A percentile compares a stretch with the other conserved stretches of the same genome.
Conservation (phyloP, 2,797 vertebrate species). For the Gephyroberyx darwinii region DNA sequence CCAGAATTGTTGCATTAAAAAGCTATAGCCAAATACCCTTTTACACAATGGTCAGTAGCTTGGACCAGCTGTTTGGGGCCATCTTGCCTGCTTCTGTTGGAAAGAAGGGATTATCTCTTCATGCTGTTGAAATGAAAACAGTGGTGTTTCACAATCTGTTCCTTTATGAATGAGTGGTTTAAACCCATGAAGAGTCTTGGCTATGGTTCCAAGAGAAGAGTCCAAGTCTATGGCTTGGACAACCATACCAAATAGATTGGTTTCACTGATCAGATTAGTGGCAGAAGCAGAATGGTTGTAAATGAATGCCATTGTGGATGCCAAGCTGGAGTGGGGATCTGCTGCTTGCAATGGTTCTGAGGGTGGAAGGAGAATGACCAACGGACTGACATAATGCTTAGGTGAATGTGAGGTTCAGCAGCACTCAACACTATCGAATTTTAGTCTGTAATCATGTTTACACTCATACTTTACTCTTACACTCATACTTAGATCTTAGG, state of each 20-base stretch:
- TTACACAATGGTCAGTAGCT: constrained; percentile 52
- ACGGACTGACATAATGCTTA: constrained; percentile 43
- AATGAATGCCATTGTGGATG: constrained; percentile 75
- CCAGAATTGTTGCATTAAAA: constrained; percentile 22
- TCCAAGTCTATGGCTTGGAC: constrained; percentile 64
- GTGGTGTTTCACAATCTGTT: constrained; percentile 65
- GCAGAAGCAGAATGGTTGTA: constrained; percentile 61
- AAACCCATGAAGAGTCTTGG: constrained; percentile 53
- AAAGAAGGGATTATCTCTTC: constrained; percentile 67
- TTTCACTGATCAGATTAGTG: constrained; percentile 78
- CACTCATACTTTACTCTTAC: constrained; percentile 40
- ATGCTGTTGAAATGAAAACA: constrained; percentile 61
- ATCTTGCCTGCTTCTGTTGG: constrained; percentile 50
- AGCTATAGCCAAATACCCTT: constrained; percentile 22
- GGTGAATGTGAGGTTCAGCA: constrained; percentile 47
- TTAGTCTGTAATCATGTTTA: constrained; percentile 40
- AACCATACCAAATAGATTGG: constrained; percentile 80
- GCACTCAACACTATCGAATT: constrained; percentile 15
- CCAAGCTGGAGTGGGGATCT: constrained; percentile 44
- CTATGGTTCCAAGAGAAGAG: constrained; percentile 49
- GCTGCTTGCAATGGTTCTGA: constrained; percentile 53
- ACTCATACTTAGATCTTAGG: constrained; percentile 21
- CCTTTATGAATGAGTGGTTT: constrained; percentile 66
- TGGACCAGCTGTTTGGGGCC: constrained; percentile 70
- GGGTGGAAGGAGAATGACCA: constrained; percentile 47